A percentile compares a stretch with the other conserved stretches of the same genome.
Evolutionary conservation across 2,797 vertebrate genomes (phyloP).

Genomic region (Danio tinwini): DNA sequence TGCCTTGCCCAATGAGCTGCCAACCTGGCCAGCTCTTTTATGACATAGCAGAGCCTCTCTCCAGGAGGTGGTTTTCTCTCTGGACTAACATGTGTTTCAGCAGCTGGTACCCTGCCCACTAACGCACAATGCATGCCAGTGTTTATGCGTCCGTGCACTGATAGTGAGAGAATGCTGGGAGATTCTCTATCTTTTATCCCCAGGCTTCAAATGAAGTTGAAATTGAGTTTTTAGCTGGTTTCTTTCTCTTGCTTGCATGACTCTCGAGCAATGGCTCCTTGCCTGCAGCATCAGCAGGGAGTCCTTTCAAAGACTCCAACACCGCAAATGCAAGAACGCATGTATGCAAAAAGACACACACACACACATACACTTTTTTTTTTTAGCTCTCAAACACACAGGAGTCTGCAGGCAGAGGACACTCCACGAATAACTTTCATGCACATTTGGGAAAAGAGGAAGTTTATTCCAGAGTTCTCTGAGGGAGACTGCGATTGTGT

Average conservation of each 20-base stretch:
- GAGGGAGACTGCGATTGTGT: conserved; percentile 42
- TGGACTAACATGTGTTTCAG: conserved; percentile 39
- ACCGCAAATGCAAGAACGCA: conserved; percentile 38
- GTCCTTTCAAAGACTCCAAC: conserved; percentile 60
- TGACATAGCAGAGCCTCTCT: conserved; percentile 36
- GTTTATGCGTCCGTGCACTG: conserved; percentile 27
- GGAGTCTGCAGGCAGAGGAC: conserved; percentile 68
- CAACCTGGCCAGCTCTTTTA: conserved; percentile 42
- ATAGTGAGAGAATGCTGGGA: conserved; percentile 36
- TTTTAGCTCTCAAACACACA: conserved; percentile 39
- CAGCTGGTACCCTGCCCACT: conserved; percentile 32
- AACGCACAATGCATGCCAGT: conserved; percentile 14
- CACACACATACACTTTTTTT: conserved; percentile 46
- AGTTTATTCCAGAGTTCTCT: conserved; percentile 50
- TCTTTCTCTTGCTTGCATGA: conserved; percentile 56
- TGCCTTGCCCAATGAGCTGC: conserved; percentile 45
- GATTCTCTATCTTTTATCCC: conserved; percentile 57
- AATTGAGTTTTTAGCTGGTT: conserved; percentile 64
- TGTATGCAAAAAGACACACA: conserved; percentile 40
- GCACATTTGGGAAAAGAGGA: conserved; percentile 57
- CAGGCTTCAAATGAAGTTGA: conserved; percentile 61
- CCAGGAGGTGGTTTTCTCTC: conserved; percentile 47
- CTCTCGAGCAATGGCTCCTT: conserved; percentile 57
- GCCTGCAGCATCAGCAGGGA: conserved; percentile 63
- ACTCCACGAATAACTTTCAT: conserved; percentile 59